Evolutionary conservation across 2,888 invertebrate genomes (phyloP).

Genomic region (Cheilosia impressa): DNA sequence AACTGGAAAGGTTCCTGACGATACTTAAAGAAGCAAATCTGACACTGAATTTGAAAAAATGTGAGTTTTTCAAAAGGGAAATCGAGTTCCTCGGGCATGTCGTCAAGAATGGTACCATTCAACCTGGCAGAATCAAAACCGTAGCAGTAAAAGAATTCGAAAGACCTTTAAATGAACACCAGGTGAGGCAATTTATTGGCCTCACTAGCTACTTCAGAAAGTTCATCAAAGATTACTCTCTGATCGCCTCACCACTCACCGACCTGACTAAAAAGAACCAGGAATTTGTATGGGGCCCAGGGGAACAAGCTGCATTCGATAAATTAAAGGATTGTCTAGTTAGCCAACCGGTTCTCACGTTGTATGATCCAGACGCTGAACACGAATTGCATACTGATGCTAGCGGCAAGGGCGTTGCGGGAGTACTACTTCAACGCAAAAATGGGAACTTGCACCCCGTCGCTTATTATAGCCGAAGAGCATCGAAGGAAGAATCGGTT

Average conservation of each 20-base stretch:
- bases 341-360: constrained; percentile 1
- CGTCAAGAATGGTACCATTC: constrained; percentile 74
- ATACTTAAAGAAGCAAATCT: no score
- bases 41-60: no score
- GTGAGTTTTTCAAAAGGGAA: no score
- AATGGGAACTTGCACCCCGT: neutral
- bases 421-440: neutral
- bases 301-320: constrained; percentile 9
- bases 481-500: constrained; percentile 48
- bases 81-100: constrained; percentile 55
- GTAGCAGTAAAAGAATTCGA: constrained; percentile 72
- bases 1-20: no score
- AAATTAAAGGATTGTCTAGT: neutral
- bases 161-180: constrained; percentile 69
- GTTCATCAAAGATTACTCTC: constrained; percentile 73
- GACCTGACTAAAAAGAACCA: constrained; percentile 19
- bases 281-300: constrained; percentile 18
- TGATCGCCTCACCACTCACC: constrained; percentile 23
- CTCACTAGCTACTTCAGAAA: constrained; percentile 76
- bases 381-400: constrained; percentile 26
- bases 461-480: constrained; percentile 72
- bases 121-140: constrained; percentile 76
- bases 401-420: constrained; percentile 14
- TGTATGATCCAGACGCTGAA: neutral
- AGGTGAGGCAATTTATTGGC: constrained; percentile 15